A percentile compares a stretch with the other conserved stretches of the same genome.
These are phyloP conservation scores for Brachionichthys hirsutus DNA, from an alignment of 2,113 vertebrate species.

Conservation along the genomic window DNA sequence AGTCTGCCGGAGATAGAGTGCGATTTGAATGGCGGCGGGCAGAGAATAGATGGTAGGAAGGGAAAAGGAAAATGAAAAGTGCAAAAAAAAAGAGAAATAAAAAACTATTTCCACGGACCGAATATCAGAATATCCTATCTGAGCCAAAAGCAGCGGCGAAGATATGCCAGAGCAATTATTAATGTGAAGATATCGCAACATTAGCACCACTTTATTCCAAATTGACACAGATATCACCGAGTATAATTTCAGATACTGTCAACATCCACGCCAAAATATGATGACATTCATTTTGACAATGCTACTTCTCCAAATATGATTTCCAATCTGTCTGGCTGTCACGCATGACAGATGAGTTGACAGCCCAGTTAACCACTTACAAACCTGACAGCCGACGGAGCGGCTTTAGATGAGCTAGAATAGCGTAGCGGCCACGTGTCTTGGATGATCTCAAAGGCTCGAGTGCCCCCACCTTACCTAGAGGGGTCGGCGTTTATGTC, in stretches of 20 bases:
- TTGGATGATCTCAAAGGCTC: constrained; percentile 3
- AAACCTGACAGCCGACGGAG: constrained; percentile 65
- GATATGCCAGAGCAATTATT: constrained; percentile 54
- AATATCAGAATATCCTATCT: constrained; percentile 15
- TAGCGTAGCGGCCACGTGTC: constrained; percentile 18
- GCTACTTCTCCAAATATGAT: constrained; percentile 61
- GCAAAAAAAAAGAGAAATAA: constrained; percentile 7
- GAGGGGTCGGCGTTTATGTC: constrained; percentile 3
- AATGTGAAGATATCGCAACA: constrained; percentile 51
- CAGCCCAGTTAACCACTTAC: constrained; percentile 57
- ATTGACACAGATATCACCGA: constrained; percentile 45
- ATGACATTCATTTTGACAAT: constrained; percentile 64
- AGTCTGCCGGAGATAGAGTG: constrained; percentile 6
- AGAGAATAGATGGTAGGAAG: not conserved
- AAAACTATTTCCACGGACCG: constrained; percentile 17
- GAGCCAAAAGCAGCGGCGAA: constrained; percentile 42
- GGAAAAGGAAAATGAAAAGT: constrained; percentile 4
- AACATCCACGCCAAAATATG: constrained; percentile 49
- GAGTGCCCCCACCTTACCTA: constrained; percentile 16
- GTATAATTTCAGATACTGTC: constrained; percentile 48
- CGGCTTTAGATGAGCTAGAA: constrained; percentile 42
- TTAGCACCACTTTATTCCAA: constrained; percentile 46
- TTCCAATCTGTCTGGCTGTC: constrained; percentile 70
- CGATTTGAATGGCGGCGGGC: not conserved
- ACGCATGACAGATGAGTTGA: constrained; percentile 52